These are phyloP conservation scores for Glaucopsyche alexis DNA, from an alignment of 2,888 invertebrate species.

Conservation along the genomic window DNA sequence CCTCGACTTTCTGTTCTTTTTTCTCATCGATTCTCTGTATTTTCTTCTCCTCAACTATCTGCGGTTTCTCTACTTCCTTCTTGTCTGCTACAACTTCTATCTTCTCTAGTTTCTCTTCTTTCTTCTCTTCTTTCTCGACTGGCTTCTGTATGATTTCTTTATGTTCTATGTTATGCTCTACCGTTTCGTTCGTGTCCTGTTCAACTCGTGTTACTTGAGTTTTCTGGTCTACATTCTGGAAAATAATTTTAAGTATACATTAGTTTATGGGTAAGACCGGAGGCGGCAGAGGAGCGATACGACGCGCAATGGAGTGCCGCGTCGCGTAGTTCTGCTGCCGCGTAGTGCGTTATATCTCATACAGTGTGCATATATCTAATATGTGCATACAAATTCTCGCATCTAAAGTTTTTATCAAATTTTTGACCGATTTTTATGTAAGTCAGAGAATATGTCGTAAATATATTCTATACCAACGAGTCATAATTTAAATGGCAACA, in stretches of 20 bases:
- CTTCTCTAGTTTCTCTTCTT: slow-evolving; percentile 44
- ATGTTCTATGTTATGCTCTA: slow-evolving; percentile 40
- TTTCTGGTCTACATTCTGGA: slow-evolving; percentile 49
- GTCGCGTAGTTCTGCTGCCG: too few relatives aligned
- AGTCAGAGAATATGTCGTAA: too few relatives aligned
- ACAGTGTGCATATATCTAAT: too few relatives aligned
- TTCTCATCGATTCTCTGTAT: slow-evolving; percentile 37
- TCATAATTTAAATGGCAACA: too few relatives aligned
- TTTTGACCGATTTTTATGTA: too few relatives aligned
- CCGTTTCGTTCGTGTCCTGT: slow-evolving; percentile 53
- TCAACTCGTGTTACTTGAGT: slow-evolving; percentile 51
- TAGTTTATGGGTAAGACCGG: too few relatives aligned
- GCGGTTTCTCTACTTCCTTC: slow-evolving; percentile 40
- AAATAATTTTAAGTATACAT: slow-evolving; percentile 29
- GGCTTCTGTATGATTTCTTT: slow-evolving; percentile 39
- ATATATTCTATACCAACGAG: too few relatives aligned
- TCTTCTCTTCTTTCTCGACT: slow-evolving; percentile 21
- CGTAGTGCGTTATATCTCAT: too few relatives aligned
- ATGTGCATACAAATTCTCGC: too few relatives aligned
- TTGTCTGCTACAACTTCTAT: slow-evolving; percentile 47
- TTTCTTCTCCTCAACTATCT: slow-evolving; percentile 47
- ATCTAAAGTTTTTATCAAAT: too few relatives aligned
- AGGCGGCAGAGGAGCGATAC: too few relatives aligned
- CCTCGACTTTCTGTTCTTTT: slow-evolving; percentile 43
- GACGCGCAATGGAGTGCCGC: too few relatives aligned